A percentile compares a stretch with the other conserved stretches of the same genome.
Evolutionary conservation across 92 coral and sea anemone species (phyloP).

Genomic region (Ricordea florida): DNA sequence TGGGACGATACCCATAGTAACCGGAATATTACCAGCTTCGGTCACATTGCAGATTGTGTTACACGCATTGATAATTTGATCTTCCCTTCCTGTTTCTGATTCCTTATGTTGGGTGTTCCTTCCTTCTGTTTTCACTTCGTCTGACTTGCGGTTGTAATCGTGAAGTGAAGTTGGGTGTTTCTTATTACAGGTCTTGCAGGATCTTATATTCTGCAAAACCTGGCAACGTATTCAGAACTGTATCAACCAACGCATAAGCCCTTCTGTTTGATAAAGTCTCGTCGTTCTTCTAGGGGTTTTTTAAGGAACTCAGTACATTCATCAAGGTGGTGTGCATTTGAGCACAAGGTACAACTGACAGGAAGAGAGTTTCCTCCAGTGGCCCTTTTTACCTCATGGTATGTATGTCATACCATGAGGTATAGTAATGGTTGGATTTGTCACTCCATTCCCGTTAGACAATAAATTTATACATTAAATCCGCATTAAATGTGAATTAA

Average conservation of each 20-base stretch:
- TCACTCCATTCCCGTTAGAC: too few species aligned
- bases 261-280: constrained; percentile 50
- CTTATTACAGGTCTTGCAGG: constrained; percentile 60
- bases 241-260: constrained; percentile 59
- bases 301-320: constrained; percentile 65
- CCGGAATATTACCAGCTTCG: constrained; percentile 44
- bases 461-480: too few species aligned
- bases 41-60: constrained; percentile 38
- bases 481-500: too few species aligned
- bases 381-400: not conserved
- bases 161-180: constrained; percentile 71
- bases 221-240: constrained; percentile 55
- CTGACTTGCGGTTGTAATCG: constrained; percentile 49
- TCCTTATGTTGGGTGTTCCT: not conserved
- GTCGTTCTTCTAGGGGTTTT: constrained; percentile 48
- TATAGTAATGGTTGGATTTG: too few species aligned
- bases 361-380: not conserved
- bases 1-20: constrained; percentile 49
- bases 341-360: constrained; percentile 44
- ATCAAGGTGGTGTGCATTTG: constrained; percentile 52
- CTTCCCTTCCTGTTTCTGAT: not conserved
- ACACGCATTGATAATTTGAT: constrained; percentile 8
- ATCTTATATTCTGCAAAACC: constrained; percentile 35
- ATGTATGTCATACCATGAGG: too few species aligned
- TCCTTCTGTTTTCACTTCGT: not conserved